These are phyloP conservation scores for Deroplatys truncata DNA, from an alignment of 2,888 invertebrate genomes.

Conservation along the genomic window DNA sequence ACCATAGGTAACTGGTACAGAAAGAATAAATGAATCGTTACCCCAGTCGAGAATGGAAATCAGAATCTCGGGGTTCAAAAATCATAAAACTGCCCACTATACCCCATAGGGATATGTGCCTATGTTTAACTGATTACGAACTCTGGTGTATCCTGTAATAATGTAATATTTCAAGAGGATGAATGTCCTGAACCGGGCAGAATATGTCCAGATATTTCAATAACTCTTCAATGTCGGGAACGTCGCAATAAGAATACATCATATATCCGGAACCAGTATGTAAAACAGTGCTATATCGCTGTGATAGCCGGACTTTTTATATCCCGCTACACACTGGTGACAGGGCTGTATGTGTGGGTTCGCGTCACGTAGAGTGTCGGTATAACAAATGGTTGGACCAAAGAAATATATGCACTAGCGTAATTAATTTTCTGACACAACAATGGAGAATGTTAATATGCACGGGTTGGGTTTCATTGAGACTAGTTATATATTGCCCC, in stretches of 20 bases:
- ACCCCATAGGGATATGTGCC: no score
- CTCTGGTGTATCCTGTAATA: no score
- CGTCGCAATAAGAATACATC: no score
- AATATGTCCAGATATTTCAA: not conserved
- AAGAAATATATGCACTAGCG: not conserved
- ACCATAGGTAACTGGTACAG: no score
- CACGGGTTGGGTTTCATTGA: not conserved
- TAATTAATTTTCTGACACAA: not conserved
- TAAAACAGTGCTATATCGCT: not conserved
- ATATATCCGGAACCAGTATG: not conserved
- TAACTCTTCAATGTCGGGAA: not conserved
- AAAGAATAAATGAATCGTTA: no score
- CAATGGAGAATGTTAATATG: not conserved
- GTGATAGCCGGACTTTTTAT: not conserved
- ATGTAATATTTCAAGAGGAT: no score
- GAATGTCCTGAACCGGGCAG: no score
- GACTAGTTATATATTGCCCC: not conserved
- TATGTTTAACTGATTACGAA: no score
- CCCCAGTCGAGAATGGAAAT: no score
- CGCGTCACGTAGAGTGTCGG: not conserved
- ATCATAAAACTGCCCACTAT: no score
- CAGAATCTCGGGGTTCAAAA: no score
- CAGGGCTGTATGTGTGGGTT: not conserved
- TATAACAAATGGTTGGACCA: not conserved
- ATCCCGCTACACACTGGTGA: not conserved